Evolutionary conservation across 2,888 invertebrate genomes (phyloP).

Genomic region (Zeuzera pyrina): DNA sequence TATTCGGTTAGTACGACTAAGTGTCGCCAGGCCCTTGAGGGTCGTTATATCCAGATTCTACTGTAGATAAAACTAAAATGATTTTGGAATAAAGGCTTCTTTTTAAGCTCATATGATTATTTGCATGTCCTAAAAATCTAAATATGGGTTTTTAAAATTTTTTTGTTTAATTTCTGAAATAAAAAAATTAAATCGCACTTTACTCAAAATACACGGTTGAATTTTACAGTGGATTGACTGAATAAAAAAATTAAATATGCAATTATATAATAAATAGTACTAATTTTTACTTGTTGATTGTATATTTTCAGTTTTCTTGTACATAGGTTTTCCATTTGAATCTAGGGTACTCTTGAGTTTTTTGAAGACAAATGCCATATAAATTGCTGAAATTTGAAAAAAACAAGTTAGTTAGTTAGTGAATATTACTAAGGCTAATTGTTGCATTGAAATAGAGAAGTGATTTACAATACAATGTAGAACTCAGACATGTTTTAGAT

Average conservation of each 20-base stretch:
- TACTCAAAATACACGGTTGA: neutral
- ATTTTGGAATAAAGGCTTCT: too few relatives aligned
- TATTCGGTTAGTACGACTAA: too few relatives aligned
- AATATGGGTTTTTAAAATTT: too few relatives aligned
- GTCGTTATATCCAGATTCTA: too few relatives aligned
- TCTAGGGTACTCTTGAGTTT: constrained; percentile 81
- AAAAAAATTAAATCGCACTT: too few relatives aligned
- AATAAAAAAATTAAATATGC: neutral
- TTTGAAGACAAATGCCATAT: constrained; percentile 87
- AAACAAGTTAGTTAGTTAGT: too few relatives aligned
- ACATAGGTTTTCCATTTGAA: constrained; percentile 75
- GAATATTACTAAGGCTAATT: neutral
- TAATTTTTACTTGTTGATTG: neutral
- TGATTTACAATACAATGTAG: constrained; percentile 1
- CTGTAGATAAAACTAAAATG: too few relatives aligned
- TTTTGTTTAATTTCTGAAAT: too few relatives aligned
- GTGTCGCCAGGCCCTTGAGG: too few relatives aligned
- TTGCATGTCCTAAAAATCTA: too few relatives aligned
- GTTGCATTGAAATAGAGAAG: constrained; percentile 4
- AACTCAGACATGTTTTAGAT: neutral
- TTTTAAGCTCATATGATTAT: too few relatives aligned
- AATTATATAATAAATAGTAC: neutral
- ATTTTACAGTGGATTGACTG: neutral
- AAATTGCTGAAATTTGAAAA: constrained; percentile 77
- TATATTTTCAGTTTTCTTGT: constrained; percentile 25